Evolutionary conservation across 2,797 vertebrate genomes (phyloP).

Genomic region (Molossus alvarezi): DNA sequence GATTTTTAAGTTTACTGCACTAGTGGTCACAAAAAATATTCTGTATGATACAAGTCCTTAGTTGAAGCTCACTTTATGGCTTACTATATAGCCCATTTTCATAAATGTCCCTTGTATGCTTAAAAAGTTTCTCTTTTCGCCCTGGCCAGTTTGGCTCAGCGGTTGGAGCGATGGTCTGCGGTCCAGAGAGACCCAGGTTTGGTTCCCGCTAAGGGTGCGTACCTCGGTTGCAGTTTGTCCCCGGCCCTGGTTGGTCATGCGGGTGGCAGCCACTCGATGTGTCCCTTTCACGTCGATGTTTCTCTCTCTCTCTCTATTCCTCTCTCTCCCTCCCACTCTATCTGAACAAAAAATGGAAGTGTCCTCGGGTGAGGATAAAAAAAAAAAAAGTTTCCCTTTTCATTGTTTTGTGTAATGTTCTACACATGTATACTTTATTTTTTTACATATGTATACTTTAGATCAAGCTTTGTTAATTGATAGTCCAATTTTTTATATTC

Average conservation of each 20-base stretch:
- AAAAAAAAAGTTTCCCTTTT: neutral
- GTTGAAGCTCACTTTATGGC: neutral
- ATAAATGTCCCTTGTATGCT: neutral
- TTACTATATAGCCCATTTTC: neutral
- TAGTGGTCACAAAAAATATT: neutral
- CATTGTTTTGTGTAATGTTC: neutral
- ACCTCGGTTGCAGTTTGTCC: no score
- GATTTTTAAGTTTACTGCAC: neutral
- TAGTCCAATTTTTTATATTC: neutral
- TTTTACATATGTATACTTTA: neutral
- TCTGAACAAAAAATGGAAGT: no score
- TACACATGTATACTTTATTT: neutral
- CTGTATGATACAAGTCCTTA: neutral
- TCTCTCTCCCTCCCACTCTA: no score
- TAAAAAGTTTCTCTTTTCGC: neutral
- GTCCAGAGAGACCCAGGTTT: no score
- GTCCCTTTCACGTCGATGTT: no score
- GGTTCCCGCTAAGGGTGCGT: no score
- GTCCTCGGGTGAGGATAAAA: no score
- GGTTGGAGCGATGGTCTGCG: no score
- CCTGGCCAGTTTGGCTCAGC: no score
- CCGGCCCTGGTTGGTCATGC: no score
- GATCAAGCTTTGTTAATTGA: neutral
- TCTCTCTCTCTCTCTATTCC: no score
- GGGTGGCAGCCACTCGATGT: no score